Evolutionary conservation across 2,888 invertebrate genomes (phyloP), one percentile per base, ranked within the genome.

Genomic region (Melieria picta): DNA sequence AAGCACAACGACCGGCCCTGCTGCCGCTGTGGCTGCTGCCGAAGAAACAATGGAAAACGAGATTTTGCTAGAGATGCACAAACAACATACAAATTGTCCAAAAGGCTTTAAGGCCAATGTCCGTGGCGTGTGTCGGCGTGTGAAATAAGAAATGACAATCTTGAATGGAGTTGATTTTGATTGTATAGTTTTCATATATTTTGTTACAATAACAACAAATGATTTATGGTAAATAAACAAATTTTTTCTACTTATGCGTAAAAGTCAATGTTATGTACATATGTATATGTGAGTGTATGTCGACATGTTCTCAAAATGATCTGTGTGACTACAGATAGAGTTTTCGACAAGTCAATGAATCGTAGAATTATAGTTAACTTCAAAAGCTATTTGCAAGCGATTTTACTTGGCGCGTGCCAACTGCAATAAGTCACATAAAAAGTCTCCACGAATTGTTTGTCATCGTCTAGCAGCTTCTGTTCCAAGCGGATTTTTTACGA

Each of bases 111-210:
- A 76, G 52, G 77, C 74, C 46, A 78, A 79, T 72, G 74, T 71
- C 57, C 71, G 77, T 71, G 77, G 78, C 45, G 73, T 77, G n/a
- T 79, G 78, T 72, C 76, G 78, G 68, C 73, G 75, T 65, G 66
- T 74, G 13, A 4, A 30, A 30, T 16, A 52, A 60, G 43, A 66
- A 13, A 9, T 48, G 42, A 10, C 6, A 42, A 66, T 42, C 42
- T 13, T 57, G 50, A 64, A 43, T 48, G 50, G 43, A 64, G 42
- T 64, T 60, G 10, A 30, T 16, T 7, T 16, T 58, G 43, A 11
- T 58, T 42, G 56, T 56, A 58, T 30, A 30, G 30, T 30, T 30
- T 67, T 67, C 50, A 52, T 67, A 50, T 45, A 67, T 60, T 62
- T 62, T 45, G 48, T 46, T 62, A 13, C 9, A 61, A 10, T 5